These are phyloP conservation scores for Chouioia cunea DNA, from an alignment of 2,888 invertebrate genomes.

Conservation along the genomic window DNA sequence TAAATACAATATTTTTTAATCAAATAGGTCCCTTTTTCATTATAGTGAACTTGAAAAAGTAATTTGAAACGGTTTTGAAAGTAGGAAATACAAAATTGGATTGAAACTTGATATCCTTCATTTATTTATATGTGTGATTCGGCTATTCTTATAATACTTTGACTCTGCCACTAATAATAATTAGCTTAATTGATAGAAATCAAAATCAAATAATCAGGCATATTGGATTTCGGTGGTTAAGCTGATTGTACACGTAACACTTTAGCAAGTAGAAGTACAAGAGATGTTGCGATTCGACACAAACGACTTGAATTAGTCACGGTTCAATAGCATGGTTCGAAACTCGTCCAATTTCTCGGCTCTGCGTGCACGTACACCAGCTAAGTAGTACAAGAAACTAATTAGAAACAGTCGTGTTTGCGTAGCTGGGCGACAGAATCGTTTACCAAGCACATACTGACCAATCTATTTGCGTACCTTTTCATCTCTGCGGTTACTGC, in stretches of 20 bases:
- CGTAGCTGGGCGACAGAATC: slow-evolving; percentile 46
- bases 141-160: too few species aligned
- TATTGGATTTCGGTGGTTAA: slow-evolving; percentile 21
- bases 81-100: too few species aligned
- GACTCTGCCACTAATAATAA: too few species aligned
- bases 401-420: slow-evolving; percentile 59
- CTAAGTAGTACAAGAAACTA: slow-evolving; percentile 60
- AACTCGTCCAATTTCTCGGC: slow-evolving; percentile 59
- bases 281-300: slow-evolving; percentile 37
- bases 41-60: too few species aligned
- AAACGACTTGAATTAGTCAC: slow-evolving; percentile 56
- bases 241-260: slow-evolving; percentile 13
- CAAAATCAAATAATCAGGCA: too few species aligned
- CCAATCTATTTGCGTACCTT: slow-evolving; percentile 13
- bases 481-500: too few species aligned
- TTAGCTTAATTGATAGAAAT: too few species aligned
- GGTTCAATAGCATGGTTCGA: slow-evolving; percentile 56
- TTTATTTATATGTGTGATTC: too few species aligned
- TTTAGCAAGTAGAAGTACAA: slow-evolving; percentile 31
- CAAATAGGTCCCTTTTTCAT: too few species aligned
- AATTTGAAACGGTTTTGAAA: too few species aligned
- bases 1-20: too few species aligned
- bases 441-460: background rate
- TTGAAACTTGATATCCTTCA: too few species aligned
- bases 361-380: slow-evolving; percentile 47